Conservation (phyloP, 1,140 invertebrate species). For the Macrocentrus cingulum region DNA sequence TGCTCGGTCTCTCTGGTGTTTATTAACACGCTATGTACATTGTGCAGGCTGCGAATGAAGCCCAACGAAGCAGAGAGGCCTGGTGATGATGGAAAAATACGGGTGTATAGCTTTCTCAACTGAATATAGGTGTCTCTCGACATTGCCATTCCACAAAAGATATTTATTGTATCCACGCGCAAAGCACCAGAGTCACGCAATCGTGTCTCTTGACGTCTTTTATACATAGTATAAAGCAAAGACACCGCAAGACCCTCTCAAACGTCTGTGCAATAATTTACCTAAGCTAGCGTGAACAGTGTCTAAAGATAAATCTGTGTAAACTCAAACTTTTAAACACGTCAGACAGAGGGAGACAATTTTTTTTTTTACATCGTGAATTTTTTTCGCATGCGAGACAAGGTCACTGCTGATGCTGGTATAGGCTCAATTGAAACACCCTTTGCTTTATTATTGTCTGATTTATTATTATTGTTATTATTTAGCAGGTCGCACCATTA, state of each 20-base stretch:
- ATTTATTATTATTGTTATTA: too few species aligned
- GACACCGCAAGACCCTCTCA: not conserved
- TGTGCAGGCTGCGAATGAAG: not conserved
- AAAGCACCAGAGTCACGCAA: constrained; percentile 35
- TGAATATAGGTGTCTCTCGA: constrained; percentile 5
- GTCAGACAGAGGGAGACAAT: not conserved
- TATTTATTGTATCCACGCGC: constrained; percentile 34
- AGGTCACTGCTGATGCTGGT: too few species aligned
- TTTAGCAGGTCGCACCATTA: not conserved
- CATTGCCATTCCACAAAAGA: constrained; percentile 17
- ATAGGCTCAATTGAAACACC: too few species aligned
- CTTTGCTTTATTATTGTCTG: too few species aligned
- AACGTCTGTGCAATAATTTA: not conserved
- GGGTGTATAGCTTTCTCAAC: not conserved
- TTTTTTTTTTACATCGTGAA: too few species aligned
- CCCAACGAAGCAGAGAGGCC: not conserved
- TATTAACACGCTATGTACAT: too few species aligned
- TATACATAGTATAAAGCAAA: constrained; percentile 4
- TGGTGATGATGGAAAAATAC: constrained; percentile 7
- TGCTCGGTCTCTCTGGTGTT: too few species aligned
- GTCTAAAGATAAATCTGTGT: constrained; percentile 7
- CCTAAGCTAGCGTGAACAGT: not conserved
- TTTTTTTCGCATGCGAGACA: too few species aligned
- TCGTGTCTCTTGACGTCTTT: constrained; percentile 27
- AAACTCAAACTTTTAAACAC: not conserved